Evolutionary conservation across 2,888 invertebrate genomes (phyloP), one percentile per base, ranked within the genome.

Genomic region (Phyllotreta striolata): DNA sequence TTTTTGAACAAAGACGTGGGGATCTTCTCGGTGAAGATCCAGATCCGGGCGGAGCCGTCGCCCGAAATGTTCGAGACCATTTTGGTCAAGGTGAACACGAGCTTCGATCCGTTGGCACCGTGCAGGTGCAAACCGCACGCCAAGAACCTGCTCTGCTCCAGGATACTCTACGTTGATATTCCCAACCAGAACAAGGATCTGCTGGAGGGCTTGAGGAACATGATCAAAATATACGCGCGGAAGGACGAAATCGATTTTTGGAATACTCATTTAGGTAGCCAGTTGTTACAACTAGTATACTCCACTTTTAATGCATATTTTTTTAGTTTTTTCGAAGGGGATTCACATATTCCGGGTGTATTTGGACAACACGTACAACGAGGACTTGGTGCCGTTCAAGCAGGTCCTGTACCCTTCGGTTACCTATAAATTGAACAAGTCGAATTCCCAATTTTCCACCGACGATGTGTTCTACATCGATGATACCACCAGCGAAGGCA

Each of bases 111-210:
- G 0, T 38, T 7, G 0, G 55, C 44, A 2, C n/a, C 6, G 0
- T 75, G 76, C 65, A 67, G 56, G 12, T 77, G 77, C 62, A 72
- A 66, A 61, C 10, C 41, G 1, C 63, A 55, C 9, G 62, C 62
- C 14, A 51, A 72, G 13, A 70, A 66, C 14, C 55, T 56, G 1
- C 67, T 67, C 10, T 80, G 80, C 67, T 76, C 78, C 3, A 70
- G 72, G 54, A 66, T 69, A 5, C 46, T 79, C 4, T 59, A 60
- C 4, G 63, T 77, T 1, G 62, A 69, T 3, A 70, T 81, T 35
- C 80, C 81, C 0, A 70, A 68, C 5, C 73, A 66, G 39, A 80
- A 80, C 63, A 47, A 60, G 3, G 34, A 62, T 2, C 67, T 80
- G 5, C 74, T 76, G 72, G 66, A 73, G 6, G 67, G 74, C 0